Base-by-base conservation (phyloP, 1,140 invertebrate species). In the Tetraneura akinire region DNA sequence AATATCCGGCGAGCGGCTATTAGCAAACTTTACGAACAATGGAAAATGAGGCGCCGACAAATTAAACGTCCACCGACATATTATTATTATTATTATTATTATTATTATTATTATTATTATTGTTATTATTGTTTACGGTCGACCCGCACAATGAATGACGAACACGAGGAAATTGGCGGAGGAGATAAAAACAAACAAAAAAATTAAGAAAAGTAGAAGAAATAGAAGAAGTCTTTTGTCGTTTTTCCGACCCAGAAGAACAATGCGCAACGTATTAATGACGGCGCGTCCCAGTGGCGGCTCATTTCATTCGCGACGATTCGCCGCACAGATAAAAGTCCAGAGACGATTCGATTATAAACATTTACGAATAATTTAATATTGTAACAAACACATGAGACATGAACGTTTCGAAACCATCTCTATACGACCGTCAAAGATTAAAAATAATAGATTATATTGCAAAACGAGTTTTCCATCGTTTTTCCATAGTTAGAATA, bases 261-360 rank as follows among this genome's bases (percentile, higher is more conserved):
- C 60, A 62, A 62, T 62, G 26, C 60, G 26, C 60, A 5, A 37
- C 32, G 29, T 62, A 32, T 62, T 62, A 62, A 62, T 62, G 60
- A 62, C 29, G 60, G 29, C 16, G 57, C 32, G 32, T 37, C 32
- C 3, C 8, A 37, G 26, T 62, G 26, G 16, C 26, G 8, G 2
- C 29, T n/a, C n/a, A 16, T 32, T 62, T 60, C n/a, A 32, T 23
- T 62, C 3, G 16, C 9, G 60, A 62, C 29, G 29, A 62, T 62
- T 62, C 2, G 29, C 29, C 60, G 16, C 18, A 6, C 1, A 62
- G 8, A 62, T 62, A 37, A 32, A 16, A 62, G 4, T 29, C 8
- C 26, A 4, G 18, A 4, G 18, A 9, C 26, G 8, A 62, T 32
- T 11, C 32, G 32, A 37, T 37, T 37, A 37, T 37, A 37, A n/a